Percentiles rank a stretch among this genome's conserved stretches.
Evolutionary conservation across 2,888 invertebrate species (phyloP).

Genomic region (Macrosoma leucophasiata): DNA sequence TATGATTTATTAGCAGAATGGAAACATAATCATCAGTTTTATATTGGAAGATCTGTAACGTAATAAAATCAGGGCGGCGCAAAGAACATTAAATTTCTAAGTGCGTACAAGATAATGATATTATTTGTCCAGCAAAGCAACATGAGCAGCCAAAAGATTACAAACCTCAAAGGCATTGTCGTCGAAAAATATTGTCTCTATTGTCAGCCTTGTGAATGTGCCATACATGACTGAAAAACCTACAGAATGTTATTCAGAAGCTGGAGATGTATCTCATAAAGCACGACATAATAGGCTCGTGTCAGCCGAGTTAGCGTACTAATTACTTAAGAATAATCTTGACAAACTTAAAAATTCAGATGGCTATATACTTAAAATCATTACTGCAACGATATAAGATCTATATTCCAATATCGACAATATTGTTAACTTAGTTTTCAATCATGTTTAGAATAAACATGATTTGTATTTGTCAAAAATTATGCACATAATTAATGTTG

Average conservation of each 20-base stretch:
- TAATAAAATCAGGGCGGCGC: too few species aligned
- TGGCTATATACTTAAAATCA: conserved; percentile 7
- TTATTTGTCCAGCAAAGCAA: conserved; percentile 9
- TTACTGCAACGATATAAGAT: conserved; percentile 28
- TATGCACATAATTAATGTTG: conserved; percentile 32
- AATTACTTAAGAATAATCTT: conserved; percentile 44
- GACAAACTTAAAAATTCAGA: conserved; percentile 30
- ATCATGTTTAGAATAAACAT: conserved; percentile 29
- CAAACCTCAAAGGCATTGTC: conserved; percentile 33
- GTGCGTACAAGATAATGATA: too few species aligned
- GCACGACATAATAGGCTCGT: conserved; percentile 44
- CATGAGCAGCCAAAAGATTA: conserved; percentile 25
- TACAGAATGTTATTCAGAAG: conserved; percentile 41
- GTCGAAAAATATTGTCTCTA: conserved; percentile 37
- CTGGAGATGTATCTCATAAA: conserved; percentile 41
- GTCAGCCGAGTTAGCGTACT: conserved; percentile 46
- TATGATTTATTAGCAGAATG: too few species aligned
- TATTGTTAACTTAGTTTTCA: conserved; percentile 3
- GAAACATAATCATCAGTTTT: too few species aligned
- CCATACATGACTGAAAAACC: conserved; percentile 44
- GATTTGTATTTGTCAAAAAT: conserved; percentile 32
- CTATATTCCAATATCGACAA: conserved; percentile 21
- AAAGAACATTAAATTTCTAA: too few species aligned
- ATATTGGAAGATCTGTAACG: too few species aligned
- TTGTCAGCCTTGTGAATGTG: conserved; percentile 33